phyloP scores from a whole-genome alignment of 2,888 invertebrate species.

The Noctua fimbriata region DNA sequence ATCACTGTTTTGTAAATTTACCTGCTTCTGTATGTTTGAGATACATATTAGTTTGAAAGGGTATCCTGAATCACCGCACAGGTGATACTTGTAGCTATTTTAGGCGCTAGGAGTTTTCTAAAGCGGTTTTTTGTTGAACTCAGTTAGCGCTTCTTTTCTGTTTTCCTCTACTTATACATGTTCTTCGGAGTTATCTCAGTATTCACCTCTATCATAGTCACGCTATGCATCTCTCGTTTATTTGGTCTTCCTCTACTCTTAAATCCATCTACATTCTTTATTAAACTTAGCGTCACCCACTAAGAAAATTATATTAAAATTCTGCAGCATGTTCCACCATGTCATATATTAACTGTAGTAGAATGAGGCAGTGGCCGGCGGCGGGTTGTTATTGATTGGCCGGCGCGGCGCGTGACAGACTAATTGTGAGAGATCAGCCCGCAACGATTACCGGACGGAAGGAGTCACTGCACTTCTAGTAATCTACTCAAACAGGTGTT shows the following conservation, averaged over 20 bases:
- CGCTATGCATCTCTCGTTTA: background rate
- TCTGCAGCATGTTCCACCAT: background rate
- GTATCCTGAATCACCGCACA: background rate
- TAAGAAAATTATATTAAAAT: background rate
- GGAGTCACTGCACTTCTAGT: conserved; percentile 10
- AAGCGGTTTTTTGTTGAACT: background rate
- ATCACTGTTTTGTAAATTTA: conserved; percentile 10
- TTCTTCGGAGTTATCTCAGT: background rate
- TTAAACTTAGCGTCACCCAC: background rate
- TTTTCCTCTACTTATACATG: background rate
- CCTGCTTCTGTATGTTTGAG: background rate
- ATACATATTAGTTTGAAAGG: background rate
- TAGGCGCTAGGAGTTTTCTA: background rate
- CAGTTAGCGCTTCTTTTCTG: background rate
- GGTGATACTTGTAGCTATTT: background rate
- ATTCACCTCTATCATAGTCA: background rate
- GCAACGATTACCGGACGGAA: background rate
- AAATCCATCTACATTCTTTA: background rate
- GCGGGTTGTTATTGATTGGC: conserved; percentile 74
- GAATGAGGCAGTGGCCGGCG: conserved; percentile 3
- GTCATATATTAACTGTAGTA: background rate
- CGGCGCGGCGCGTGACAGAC: conserved; percentile 65
- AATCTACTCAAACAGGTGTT: background rate
- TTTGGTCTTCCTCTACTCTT: background rate
- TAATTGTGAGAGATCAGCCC: conserved; percentile 68